Evolutionary conservation across 2,888 invertebrate species (phyloP).

Genomic region (Tridacna crocea): DNA sequence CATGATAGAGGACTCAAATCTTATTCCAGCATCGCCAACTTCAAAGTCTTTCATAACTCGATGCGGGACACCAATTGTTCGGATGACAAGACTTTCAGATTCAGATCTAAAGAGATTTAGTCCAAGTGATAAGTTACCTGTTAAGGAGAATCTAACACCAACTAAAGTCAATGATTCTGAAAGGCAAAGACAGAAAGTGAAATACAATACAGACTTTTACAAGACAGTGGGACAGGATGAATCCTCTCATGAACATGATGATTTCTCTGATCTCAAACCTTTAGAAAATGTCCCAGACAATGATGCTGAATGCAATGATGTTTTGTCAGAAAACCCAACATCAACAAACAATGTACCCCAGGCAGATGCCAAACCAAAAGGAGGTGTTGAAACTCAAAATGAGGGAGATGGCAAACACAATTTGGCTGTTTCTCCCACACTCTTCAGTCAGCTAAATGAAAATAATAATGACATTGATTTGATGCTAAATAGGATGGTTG

Average conservation of each 20-base stretch:
- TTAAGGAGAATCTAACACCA: constrained; percentile 3
- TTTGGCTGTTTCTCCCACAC: constrained; percentile 10
- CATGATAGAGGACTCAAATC: constrained; percentile 64
- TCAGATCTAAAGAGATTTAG: constrained; percentile 66
- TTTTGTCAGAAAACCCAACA: constrained; percentile 32
- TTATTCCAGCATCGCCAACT: constrained; percentile 64
- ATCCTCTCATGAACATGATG: constrained; percentile 65
- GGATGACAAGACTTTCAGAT: constrained; percentile 64
- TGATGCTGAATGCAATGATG: constrained; percentile 9
- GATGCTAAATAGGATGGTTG: neutral
- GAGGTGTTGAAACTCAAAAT: neutral
- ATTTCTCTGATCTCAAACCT: constrained; percentile 67
- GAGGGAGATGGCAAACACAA: neutral
- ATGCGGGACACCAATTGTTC: constrained; percentile 69
- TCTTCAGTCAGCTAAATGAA: constrained; percentile 24
- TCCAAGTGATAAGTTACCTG: constrained; percentile 39
- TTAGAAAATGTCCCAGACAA: constrained; percentile 39
- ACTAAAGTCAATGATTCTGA: neutral
- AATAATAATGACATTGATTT: neutral
- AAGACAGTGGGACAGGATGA: constrained; percentile 17
- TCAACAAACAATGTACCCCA: constrained; percentile 34
- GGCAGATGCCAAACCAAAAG: neutral
- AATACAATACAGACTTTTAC: constrained; percentile 6
- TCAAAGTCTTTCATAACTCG: constrained; percentile 40
- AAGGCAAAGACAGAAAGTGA: neutral